Base-by-base conservation (phyloP, 2,797 vertebrate genomes). In the Acestrorhynchus altus region DNA sequence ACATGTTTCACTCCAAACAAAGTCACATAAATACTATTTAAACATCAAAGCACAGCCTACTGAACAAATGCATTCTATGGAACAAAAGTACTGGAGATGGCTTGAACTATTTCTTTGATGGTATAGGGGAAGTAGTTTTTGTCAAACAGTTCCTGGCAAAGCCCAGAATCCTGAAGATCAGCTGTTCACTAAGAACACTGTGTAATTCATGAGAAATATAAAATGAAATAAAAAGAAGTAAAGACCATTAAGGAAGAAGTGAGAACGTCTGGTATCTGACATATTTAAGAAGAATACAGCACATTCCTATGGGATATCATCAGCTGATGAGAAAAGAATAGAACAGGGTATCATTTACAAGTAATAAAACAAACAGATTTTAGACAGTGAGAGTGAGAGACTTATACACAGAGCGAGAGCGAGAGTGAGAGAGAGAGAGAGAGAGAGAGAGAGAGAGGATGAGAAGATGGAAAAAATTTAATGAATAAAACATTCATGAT, bases 401-500 rank as follows among this genome's bases (percentile, higher is more conserved):
- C 5, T 8, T 35, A 7, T 16, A 28, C 20, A 47, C 42, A 67
- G 35, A 13, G 20, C 47, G 20, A 47, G 2, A 22, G 16, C 8
- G 35, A 44, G 9, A 65, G 39, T 12, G 31, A 16, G 6, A 22
- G 44, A 10, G 5, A 52, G 24, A 63, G 15, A 67, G 15, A 54
- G 63, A 42, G 13, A 65, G 18, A 40, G 42, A 2, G 2, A 11
- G 42, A 16, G 20, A 77, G 5, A n/a, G 22, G 39, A 35, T 63
- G n/a, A 54, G n/a, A 35, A 64, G 16, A 49, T 4, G 24, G 65
- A 40, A 59, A 22, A 52, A 64, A 56, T 67, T 49, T 44, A 28
- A 79, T 79, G 77, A 64, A 68, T 49, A 79, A 64, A 76, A 57
- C 16, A 82, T 79, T 46, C 18, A 64, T 13, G 8, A 22, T 35